Conservation (phyloP, 2,888 invertebrate genomes). For the Biston stratarius region DNA sequence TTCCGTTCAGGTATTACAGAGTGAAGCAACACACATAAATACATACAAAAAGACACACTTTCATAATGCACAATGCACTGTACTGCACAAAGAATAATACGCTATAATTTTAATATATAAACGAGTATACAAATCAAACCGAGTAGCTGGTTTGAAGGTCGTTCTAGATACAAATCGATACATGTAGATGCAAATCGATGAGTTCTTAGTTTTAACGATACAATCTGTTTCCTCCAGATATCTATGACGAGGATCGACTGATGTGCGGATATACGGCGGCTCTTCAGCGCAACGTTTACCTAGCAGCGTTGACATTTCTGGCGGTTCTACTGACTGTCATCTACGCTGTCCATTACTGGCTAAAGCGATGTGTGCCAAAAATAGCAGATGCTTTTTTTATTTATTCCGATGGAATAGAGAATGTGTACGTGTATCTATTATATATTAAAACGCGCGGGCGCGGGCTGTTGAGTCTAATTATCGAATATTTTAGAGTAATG, state of each 20-base stretch:
- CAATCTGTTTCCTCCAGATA: constrained; percentile 54
- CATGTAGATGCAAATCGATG: too few species aligned
- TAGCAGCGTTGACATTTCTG: constrained; percentile 71
- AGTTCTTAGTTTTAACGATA: not conserved
- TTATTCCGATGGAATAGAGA: constrained; percentile 73
- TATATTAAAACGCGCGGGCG: not conserved
- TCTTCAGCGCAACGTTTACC: constrained; percentile 65
- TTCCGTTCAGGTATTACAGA: too few species aligned
- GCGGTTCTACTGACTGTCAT: constrained; percentile 66
- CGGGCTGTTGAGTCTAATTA: too few species aligned
- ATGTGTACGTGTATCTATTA: constrained; percentile 56
- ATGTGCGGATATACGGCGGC: constrained; percentile 60
- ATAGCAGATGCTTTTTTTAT: constrained; percentile 80
- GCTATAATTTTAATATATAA: too few species aligned
- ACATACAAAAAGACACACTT: too few species aligned
- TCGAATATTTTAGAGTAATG: too few species aligned
- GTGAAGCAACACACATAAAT: too few species aligned
- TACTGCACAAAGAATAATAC: too few species aligned
- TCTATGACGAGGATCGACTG: constrained; percentile 77
- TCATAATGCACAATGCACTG: too few species aligned
- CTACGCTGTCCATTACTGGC: constrained; percentile 76
- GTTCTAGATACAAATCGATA: too few species aligned
- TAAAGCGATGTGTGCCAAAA: constrained; percentile 73
- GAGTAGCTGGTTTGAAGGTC: too few species aligned
- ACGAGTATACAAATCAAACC: too few species aligned